These are phyloP conservation scores for Sminthurinus aureus DNA, from an alignment of 2,888 invertebrate genomes.

Conservation along the genomic window DNA sequence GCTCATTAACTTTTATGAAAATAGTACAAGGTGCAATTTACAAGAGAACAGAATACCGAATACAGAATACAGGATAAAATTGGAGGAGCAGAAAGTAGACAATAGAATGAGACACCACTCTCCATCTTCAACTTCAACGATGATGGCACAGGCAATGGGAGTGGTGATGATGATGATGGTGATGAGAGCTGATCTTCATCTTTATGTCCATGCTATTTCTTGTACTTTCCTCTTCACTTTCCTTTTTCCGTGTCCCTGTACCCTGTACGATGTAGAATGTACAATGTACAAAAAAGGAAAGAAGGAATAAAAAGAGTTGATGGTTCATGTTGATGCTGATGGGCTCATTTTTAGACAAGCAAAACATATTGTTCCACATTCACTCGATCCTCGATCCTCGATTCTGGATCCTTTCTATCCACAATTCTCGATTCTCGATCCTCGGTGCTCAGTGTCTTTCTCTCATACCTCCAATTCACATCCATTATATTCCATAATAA, in stretches of 20 bases:
- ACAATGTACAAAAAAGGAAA: too few relatives aligned
- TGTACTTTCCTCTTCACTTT: neutral
- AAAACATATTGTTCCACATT: constrained; percentile 11
- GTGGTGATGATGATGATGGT: neutral
- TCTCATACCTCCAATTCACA: too few relatives aligned
- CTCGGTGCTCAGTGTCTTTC: too few relatives aligned
- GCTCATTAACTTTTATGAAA: constrained; percentile 28
- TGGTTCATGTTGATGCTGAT: too few relatives aligned
- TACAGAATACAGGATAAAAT: too few relatives aligned
- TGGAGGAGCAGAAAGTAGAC: too few relatives aligned
- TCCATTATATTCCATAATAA: too few relatives aligned
- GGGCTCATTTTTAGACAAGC: neutral
- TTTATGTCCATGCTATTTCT: neutral
- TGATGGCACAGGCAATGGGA: neutral
- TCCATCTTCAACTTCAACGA: neutral
- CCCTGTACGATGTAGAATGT: too few relatives aligned
- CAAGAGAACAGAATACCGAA: neutral
- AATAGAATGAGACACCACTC: neutral
- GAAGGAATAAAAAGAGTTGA: neutral
- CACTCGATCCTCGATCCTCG: neutral
- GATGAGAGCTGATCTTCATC: constrained; percentile 10
- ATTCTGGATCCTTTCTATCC: too few relatives aligned
- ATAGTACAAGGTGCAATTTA: neutral
- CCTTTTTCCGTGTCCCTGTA: neutral
- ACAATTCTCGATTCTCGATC: too few relatives aligned